Evolutionary conservation across 2,113 vertebrate genomes (phyloP).

Genomic region (rat (Rattus norvegicus)): GRCr8 NC_086039.1:151868001-151868500

Average conservation of each 20-base stretch:
- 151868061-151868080: not conserved
- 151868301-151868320: not conserved
- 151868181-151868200: not conserved
- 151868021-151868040: not conserved
- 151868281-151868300: not conserved
- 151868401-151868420: not conserved
- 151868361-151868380: not conserved
- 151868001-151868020: not conserved
- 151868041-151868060: not conserved
- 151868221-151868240: not conserved
- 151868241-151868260: not conserved
- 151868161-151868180: not conserved
- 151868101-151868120: not conserved
- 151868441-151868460: not conserved
- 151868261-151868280: not conserved
- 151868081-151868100: not conserved
- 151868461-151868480: not conserved
- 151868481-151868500: not conserved
- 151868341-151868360: not conserved
- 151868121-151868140: not conserved
- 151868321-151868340: not conserved
- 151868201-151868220: not conserved
- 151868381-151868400: not conserved
- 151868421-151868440: not conserved
- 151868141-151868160: not conserved